Conservation (phyloP, 92 coral and sea anemone genomes). For the Phenganax subtilis region DNA sequence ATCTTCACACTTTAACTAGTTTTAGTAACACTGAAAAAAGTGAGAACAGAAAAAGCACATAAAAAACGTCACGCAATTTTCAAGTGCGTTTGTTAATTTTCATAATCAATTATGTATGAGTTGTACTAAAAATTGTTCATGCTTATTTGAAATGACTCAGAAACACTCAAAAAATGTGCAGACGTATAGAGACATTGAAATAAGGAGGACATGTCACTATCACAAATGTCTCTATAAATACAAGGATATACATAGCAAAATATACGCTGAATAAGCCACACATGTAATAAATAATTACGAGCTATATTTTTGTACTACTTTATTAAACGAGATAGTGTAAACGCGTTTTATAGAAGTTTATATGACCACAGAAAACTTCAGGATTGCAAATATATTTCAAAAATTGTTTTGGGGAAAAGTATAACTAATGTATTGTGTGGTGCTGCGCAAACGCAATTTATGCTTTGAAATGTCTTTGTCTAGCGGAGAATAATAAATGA, state of each 20-base stretch:
- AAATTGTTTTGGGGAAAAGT: neutral
- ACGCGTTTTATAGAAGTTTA: neutral
- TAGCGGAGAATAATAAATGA: neutral
- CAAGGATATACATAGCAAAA: no score
- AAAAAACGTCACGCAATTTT: neutral
- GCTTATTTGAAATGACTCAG: neutral
- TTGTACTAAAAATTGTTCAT: neutral
- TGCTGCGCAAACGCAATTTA: neutral
- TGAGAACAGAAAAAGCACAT: neutral
- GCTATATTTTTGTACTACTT: neutral
- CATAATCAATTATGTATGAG: constrained; percentile 22
- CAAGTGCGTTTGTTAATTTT: neutral
- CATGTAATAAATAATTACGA: neutral
- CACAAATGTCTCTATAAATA: neutral
- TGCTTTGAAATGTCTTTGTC: neutral
- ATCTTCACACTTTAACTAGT: no score
- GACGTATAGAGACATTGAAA: neutral
- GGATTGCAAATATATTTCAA: neutral
- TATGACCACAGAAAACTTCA: neutral
- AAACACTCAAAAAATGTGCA: no score
- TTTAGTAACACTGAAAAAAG: no score
- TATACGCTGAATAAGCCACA: neutral
- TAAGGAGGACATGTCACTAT: neutral
- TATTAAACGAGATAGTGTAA: neutral
- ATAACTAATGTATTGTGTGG: no score